Evolutionary conservation across 2,888 invertebrate genomes (phyloP).

Genomic region (Caenorhabditis doughertyi): DNA sequence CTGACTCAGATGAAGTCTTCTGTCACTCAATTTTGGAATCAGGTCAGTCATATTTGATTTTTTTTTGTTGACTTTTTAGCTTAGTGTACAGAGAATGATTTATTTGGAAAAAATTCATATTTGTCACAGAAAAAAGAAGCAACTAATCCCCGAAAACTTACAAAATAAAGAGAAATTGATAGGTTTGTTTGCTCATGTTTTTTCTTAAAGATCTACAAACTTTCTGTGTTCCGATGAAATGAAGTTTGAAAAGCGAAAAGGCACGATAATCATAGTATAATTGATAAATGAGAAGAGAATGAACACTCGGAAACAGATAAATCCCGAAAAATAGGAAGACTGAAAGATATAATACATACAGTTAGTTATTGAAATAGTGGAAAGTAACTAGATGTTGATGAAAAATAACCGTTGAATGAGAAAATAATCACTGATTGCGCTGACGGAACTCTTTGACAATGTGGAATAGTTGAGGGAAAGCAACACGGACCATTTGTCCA

Average conservation of each 20-base stretch:
- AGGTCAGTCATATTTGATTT: slow-evolving; percentile 57
- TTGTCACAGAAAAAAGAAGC: slow-evolving; percentile 33
- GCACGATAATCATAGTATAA: background rate
- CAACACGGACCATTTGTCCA: slow-evolving; percentile 80
- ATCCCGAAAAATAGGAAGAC: background rate
- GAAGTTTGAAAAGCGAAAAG: background rate
- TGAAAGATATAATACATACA: background rate
- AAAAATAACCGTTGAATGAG: background rate
- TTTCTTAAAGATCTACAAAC: background rate
- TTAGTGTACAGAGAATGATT: too few relatives aligned
- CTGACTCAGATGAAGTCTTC: slow-evolving; percentile 65
- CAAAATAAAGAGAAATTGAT: slow-evolving; percentile 17
- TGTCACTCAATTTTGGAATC: slow-evolving; percentile 66
- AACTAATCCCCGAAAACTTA: slow-evolving; percentile 31
- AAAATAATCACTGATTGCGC: slow-evolving; percentile 47
- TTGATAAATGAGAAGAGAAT: background rate
- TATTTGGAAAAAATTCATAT: background rate
- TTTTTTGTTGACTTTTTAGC: too few relatives aligned
- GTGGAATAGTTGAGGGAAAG: slow-evolving; percentile 78
- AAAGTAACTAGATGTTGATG: background rate
- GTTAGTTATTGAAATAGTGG: background rate
- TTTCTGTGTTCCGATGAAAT: background rate
- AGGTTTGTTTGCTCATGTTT: background rate
- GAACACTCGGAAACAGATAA: background rate
- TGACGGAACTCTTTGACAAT: slow-evolving; percentile 76